These are phyloP conservation scores for Apantesis nais DNA, from an alignment of 2,888 invertebrate genomes.

Conservation along the genomic window DNA sequence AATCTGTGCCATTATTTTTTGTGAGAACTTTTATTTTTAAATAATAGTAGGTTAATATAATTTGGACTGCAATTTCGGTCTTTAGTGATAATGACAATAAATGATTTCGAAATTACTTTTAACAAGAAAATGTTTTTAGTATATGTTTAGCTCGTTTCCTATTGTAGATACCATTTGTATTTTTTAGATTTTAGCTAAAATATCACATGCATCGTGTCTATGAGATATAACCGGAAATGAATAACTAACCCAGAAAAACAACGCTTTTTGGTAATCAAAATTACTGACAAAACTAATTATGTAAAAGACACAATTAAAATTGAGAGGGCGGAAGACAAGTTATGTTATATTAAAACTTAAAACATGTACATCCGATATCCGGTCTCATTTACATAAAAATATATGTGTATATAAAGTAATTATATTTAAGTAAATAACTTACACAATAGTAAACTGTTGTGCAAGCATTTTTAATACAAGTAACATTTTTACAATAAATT, in stretches of 20 bases:
- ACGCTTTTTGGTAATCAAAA: background rate
- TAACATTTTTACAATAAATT: background rate
- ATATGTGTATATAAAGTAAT: background rate
- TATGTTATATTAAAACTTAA: background rate
- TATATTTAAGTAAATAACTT: background rate
- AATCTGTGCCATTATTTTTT: constrained; percentile 5
- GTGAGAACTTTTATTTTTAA: background rate
- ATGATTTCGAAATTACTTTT: background rate
- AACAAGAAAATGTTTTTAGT: background rate
- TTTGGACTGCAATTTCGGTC: background rate
- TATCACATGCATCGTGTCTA: too few relatives aligned
- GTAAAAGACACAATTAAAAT: background rate
- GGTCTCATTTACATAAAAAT: background rate
- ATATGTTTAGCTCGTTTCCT: background rate
- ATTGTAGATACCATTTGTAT: too few relatives aligned
- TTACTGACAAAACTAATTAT: background rate
- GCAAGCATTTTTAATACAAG: background rate
- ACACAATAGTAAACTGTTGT: background rate
- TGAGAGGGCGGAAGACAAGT: background rate
- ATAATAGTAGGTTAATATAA: background rate
- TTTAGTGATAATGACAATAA: background rate
- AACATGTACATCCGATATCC: background rate
- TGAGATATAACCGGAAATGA: background rate
- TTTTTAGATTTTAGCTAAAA: too few relatives aligned
- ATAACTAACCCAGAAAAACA: background rate